phyloP scores from a whole-genome alignment of 2,797 vertebrate species.

The Psittacula echo region DNA sequence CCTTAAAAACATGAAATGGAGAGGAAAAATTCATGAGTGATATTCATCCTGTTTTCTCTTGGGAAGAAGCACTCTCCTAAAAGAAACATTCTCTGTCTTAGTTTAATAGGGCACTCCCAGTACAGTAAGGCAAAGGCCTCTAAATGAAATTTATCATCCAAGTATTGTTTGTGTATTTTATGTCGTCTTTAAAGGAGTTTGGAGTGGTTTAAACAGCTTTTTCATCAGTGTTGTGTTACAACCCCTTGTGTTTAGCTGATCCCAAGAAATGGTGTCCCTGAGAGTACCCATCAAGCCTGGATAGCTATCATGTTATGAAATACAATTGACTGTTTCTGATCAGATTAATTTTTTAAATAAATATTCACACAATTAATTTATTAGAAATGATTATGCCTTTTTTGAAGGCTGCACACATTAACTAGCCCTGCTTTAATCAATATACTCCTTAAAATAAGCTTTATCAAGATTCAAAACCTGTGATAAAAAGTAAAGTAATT shows the following conservation, averaged over 20 bases:
- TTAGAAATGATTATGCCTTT: neutral
- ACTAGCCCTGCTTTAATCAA: neutral
- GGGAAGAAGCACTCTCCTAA: neutral
- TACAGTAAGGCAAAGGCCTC: neutral
- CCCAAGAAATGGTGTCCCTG: neutral
- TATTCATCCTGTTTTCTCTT: neutral
- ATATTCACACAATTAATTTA: neutral
- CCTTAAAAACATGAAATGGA: rapidly evolving
- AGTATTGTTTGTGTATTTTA: neutral
- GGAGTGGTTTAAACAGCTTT: neutral
- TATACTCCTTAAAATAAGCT: neutral
- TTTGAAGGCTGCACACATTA: neutral
- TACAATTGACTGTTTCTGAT: neutral
- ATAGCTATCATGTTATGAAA: neutral
- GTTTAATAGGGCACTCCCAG: neutral
- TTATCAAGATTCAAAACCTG: neutral
- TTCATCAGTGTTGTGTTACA: neutral
- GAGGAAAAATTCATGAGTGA: neutral
- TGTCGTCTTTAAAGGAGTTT: neutral
- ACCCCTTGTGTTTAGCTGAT: neutral
- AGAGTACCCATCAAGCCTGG: neutral
- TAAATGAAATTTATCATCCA: neutral
- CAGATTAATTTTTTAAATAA: neutral
- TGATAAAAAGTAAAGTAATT: neutral
- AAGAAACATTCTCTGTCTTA: neutral